Percentiles rank a stretch among this genome's conserved stretches.
These are phyloP conservation scores for Agrotis segetum DNA, from an alignment of 2,888 invertebrate genomes.

Conservation along the genomic window DNA sequence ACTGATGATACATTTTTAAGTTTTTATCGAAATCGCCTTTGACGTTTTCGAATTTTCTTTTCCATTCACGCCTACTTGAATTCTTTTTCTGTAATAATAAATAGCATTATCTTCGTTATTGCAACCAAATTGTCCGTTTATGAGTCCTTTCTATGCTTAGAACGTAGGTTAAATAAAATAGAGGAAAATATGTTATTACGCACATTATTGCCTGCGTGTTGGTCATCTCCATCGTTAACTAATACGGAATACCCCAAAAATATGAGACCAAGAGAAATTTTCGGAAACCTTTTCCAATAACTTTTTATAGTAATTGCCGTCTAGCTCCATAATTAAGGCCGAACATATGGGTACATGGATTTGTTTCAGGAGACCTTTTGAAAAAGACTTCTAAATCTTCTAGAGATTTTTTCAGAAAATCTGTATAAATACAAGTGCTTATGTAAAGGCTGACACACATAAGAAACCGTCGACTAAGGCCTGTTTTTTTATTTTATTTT, in stretches of 20 bases:
- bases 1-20: too few relatives aligned
- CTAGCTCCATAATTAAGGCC: not conserved
- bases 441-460: too few relatives aligned
- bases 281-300: not conserved
- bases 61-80: too few relatives aligned
- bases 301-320: too few relatives aligned
- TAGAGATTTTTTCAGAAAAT: too few relatives aligned
- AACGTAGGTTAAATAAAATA: not conserved
- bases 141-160: not conserved
- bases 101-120: not conserved
- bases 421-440: too few relatives aligned
- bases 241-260: not conserved
- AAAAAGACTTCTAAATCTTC: too few relatives aligned
- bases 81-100: too few relatives aligned
- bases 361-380: not conserved
- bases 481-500: too few relatives aligned
- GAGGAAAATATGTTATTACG: not conserved
- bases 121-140: not conserved
- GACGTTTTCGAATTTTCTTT: too few relatives aligned
- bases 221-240: not conserved
- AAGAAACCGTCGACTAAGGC: too few relatives aligned
- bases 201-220: not conserved
- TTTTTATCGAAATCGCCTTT: too few relatives aligned
- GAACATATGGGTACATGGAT: not conserved
- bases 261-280: not conserved